phyloP scores from a whole-genome alignment of 2,888 invertebrate genomes.

The Sarcophaga carnaria region DNA sequence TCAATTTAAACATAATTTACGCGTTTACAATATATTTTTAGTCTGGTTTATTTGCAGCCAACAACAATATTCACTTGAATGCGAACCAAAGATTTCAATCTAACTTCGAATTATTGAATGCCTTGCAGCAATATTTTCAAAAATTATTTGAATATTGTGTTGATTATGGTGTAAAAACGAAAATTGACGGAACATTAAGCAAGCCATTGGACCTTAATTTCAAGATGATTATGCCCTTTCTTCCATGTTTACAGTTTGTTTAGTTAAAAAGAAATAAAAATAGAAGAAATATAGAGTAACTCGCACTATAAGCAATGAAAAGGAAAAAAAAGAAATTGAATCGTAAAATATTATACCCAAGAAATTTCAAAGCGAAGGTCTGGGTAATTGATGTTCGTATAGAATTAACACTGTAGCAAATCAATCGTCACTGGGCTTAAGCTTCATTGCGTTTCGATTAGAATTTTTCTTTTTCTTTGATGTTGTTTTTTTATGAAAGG shows the following conservation, averaged over 20 bases:
- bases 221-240: not conserved
- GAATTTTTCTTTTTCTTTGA: not conserved
- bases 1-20: conserved; percentile 55
- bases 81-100: too few species aligned
- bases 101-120: not conserved
- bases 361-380: not conserved
- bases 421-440: conserved; percentile 33
- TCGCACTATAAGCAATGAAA: not conserved
- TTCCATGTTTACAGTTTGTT: conserved; percentile 10
- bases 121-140: not conserved
- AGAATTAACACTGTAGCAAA: conserved; percentile 33
- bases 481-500: not conserved
- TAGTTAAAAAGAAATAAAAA: not conserved
- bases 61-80: too few species aligned
- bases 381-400: conserved; percentile 11
- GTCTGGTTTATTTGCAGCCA: too few species aligned
- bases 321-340: not conserved
- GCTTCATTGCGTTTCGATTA: conserved; percentile 54
- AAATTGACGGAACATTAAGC: conserved; percentile 34
- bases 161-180: conserved; percentile 42
- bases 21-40: not conserved
- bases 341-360: too few species aligned
- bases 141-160: conserved; percentile 49
- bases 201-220: not conserved
- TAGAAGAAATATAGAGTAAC: not conserved